Evolutionary conservation across 2,113 vertebrate species (phyloP).

Genomic region (Pardalotus punctatus): DNA sequence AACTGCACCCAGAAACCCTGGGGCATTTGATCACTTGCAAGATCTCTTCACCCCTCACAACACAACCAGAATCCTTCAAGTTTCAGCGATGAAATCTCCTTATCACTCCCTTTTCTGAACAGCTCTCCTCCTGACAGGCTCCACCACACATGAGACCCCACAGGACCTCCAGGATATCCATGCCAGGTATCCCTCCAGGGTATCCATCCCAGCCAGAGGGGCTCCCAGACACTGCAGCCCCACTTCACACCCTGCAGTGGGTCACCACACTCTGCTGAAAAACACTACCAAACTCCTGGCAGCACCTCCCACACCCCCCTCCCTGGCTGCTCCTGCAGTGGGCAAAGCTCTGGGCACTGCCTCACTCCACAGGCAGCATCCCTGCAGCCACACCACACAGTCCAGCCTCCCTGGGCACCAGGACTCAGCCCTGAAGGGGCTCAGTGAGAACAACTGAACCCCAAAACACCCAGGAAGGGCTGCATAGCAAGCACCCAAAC

Average conservation of each 20-base stretch:
- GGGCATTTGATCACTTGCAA: neutral
- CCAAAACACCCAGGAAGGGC: accelerated
- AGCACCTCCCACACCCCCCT: neutral
- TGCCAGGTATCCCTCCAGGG: neutral
- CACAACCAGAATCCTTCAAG: neutral
- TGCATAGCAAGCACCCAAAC: neutral
- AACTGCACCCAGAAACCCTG: neutral
- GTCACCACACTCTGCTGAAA: neutral
- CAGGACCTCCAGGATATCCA: neutral
- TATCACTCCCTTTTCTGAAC: neutral
- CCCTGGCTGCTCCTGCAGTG: neutral
- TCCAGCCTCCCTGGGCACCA: neutral
- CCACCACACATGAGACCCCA: neutral
- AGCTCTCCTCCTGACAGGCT: neutral
- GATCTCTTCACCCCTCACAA: neutral
- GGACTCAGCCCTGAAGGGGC: neutral
- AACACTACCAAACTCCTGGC: neutral
- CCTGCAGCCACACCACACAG: neutral
- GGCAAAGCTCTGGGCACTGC: neutral
- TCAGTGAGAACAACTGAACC: neutral
- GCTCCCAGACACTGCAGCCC: neutral
- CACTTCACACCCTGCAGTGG: neutral
- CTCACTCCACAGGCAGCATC: neutral
- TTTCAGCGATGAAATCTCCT: neutral
- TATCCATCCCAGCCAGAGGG: neutral